Percentiles rank a stretch among this genome's conserved stretches.
These are phyloP conservation scores for Neoascia interrupta DNA, from an alignment of 2,888 invertebrate species.

Conservation along the genomic window DNA sequence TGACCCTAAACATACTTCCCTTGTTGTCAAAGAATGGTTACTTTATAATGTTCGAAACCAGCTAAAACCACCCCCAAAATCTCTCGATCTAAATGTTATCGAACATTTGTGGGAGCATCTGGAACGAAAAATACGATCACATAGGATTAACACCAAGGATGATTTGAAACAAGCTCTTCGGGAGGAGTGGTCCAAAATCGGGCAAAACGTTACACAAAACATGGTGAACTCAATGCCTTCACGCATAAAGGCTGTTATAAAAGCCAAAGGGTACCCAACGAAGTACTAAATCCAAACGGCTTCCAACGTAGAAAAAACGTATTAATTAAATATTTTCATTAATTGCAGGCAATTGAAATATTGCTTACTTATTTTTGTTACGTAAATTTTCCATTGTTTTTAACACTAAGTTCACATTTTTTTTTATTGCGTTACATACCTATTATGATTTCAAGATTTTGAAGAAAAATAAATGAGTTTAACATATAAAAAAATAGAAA, in stretches of 20 bases:
- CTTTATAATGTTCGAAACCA: not conserved
- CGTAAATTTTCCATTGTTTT: too few relatives aligned
- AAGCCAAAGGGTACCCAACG: not conserved
- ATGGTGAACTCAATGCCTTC: constrained; percentile 12
- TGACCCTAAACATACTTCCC: constrained; percentile 3
- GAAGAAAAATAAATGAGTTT: too few relatives aligned
- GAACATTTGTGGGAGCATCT: constrained; percentile 5
- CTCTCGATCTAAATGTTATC: not conserved
- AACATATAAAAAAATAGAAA: too few relatives aligned
- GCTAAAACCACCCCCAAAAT: not conserved
- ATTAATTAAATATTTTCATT: too few relatives aligned
- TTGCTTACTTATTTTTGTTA: too few relatives aligned
- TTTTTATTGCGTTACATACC: too few relatives aligned
- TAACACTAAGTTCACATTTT: too few relatives aligned
- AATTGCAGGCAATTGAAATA: too few relatives aligned
- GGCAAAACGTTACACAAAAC: not conserved
- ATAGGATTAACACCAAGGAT: not conserved
- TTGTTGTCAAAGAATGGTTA: constrained; percentile 1
- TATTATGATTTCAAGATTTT: too few relatives aligned
- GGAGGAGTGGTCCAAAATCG: constrained; percentile 10
- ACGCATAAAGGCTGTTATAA: constrained; percentile 2
- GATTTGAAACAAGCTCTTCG: constrained; percentile 12
- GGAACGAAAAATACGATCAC: not conserved
- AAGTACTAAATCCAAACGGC: constrained; percentile 10
- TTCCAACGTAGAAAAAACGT: too few relatives aligned